Evolutionary conservation across 2,888 invertebrate genomes (phyloP), one percentile per base, ranked within the genome.

Genomic region (Pomacea canaliculata): DNA sequence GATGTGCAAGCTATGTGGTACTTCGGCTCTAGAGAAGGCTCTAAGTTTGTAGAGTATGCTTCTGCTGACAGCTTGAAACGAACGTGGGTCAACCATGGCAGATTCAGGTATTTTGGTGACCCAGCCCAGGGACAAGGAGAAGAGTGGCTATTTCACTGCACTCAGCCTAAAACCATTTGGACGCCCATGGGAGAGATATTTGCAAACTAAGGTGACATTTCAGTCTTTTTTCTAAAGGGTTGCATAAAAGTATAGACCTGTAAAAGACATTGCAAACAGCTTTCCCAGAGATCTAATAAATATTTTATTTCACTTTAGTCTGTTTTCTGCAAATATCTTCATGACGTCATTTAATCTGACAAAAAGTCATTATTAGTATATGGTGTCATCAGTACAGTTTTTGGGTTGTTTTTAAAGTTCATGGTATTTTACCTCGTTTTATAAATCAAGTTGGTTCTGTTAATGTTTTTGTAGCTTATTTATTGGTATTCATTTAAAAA

Each of bases 101-200:
- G 81, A 63, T 73, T 79, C 5, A 83, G 91, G 8, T 86, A 91
- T 80, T 91, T 91, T 90, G 77, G 81, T 7, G 83, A 87, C 60
- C 60, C 81, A 19, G 85, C 86, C 62, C 86, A 88, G 72, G 89
- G 89, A 16, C 87, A 89, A 60, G 90, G 91, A 5, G 89, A 90
- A 70, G 91, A 91, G 82, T 91, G 91, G 73, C 84, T 91, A 16
- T 89, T 90, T 73, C 91, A 91, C 51, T 85, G 91, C 1, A 85
- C 88, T 10, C 89, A 91, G 77, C 85, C 84, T 62, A 92, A 92
- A 82, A 91, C 90, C 73, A 87, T 92, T 76, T 92, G 91, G 91
- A 86, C 91, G 8, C 92, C 91, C 16, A 90, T 91, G 90, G 92
- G 92, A 18, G 91, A 91, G 66, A 91, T 91, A 27, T 92, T 90